Conservation (phyloP, 2,888 invertebrate species). For the Brachycybe producta region DNA sequence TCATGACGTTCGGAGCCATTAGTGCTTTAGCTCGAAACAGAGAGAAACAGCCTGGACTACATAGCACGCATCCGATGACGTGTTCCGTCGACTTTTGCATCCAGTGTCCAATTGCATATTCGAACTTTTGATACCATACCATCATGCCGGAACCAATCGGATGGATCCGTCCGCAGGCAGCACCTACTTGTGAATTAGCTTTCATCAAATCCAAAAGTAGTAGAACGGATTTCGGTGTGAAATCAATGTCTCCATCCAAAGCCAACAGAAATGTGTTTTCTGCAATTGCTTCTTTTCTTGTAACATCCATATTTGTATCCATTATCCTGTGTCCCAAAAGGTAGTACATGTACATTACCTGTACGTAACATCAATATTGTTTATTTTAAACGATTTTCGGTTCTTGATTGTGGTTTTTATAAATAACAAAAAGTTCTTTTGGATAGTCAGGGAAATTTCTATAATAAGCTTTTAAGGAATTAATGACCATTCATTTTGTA, state of each 20-base stretch:
- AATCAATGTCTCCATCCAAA: slow-evolving; percentile 94
- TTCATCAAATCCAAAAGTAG: slow-evolving; percentile 94
- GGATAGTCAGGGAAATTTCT: no score
- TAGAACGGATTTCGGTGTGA: slow-evolving; percentile 88
- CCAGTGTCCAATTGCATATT: slow-evolving; percentile 99
- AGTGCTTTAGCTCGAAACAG: slow-evolving; percentile 92
- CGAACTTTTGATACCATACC: slow-evolving; percentile 99
- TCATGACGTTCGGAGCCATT: slow-evolving; percentile 96
- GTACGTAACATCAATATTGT: not conserved
- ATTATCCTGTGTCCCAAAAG: slow-evolving; percentile 66
- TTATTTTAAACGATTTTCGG: no score
- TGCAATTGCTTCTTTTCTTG: slow-evolving; percentile 84
- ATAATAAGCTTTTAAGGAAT: no score
- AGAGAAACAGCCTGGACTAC: slow-evolving; percentile 96
- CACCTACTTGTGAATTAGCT: slow-evolving; percentile 89
- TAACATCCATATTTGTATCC: slow-evolving; percentile 63
- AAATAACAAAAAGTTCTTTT: no score
- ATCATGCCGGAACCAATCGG: slow-evolving; percentile 87
- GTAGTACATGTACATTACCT: slow-evolving; percentile 83
- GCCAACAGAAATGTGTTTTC: slow-evolving; percentile 92
- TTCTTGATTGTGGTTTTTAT: no score
- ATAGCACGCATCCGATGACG: slow-evolving; percentile 98
- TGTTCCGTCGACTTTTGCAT: slow-evolving; percentile 99
- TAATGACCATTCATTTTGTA: no score
- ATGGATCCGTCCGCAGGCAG: slow-evolving; percentile 96